Evolutionary conservation across 2,113 vertebrate species (phyloP), one percentile per base, ranked within the genome.

Genomic region (Asarcornis scutulata): DNA sequence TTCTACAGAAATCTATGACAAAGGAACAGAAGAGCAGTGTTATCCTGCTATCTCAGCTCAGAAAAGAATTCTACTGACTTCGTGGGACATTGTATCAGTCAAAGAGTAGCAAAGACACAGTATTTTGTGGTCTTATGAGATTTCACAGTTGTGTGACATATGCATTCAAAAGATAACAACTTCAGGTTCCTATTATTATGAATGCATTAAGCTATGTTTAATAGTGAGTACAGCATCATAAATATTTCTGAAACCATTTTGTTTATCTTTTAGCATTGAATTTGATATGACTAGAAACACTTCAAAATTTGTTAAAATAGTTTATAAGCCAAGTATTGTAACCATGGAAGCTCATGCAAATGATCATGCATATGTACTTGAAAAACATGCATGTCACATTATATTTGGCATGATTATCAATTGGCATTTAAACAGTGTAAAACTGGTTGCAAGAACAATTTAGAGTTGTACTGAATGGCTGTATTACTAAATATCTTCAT

Each of bases 251-350:
- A 95, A 93, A 74, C 7, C 6, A 42, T 88, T 92, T 58, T 85
- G 60, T 88, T 93, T 93, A 40, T 56, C 68, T 93, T 76, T 77
- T 94, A 40, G 46, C 53, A 81, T 44, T 81, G 64, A 86, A 90
- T 91, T 68, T 78, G 32, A 75, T 79, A 82, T 42, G 52, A 86
- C 29, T 91, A 93, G 53, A 94, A 95, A 88, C 67, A 76, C 34
- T 44, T 58, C 59, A 62, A 85, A 81, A 91, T 77, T 82, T 93
- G 29, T 87, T 91, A 62, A 93, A 94, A 88, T 91, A 84, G 62
- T 64, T 72, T 86, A 38, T 34, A 86, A 86, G 77, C 40, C 62
- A 87, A 94, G 63, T 83, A 86, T 83, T 79, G 40, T 62, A 46
- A 68, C 56, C 62, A 44, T 40, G 2, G 3, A 91, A 88, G 53